Evolutionary conservation across 2,113 vertebrate species (phyloP).

Genomic region (Amblyopsis rosae): DNA sequence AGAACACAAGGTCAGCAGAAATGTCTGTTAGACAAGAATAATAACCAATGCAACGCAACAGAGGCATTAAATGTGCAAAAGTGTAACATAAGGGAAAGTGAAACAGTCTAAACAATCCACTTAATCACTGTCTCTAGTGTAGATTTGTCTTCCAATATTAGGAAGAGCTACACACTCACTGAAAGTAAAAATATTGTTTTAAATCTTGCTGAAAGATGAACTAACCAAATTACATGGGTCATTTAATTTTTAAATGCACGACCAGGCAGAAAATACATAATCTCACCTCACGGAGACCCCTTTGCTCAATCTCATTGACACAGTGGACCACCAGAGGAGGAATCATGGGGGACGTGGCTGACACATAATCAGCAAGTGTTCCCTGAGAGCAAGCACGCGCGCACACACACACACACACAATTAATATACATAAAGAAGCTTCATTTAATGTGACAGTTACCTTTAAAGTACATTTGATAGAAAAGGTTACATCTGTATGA

Average conservation of each 20-base stretch:
- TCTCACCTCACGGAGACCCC: slow-evolving; percentile 90
- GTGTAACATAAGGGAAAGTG: neutral
- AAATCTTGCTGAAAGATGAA: neutral
- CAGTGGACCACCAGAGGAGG: slow-evolving; percentile 93
- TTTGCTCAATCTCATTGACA: slow-evolving; percentile 93
- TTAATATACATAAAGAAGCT: neutral
- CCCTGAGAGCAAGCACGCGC: slow-evolving; percentile 73
- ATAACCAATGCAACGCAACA: neutral
- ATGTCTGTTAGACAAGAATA: no score
- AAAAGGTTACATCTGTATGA: no score
- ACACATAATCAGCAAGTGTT: slow-evolving; percentile 87
- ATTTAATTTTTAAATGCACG: neutral
- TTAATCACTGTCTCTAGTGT: slow-evolving; percentile 2
- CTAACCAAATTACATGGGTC: neutral
- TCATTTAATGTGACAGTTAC: neutral
- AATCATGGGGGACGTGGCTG: slow-evolving; percentile 89
- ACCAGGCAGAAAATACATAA: neutral
- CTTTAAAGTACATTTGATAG: no score
- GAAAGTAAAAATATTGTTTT: neutral
- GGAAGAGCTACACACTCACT: slow-evolving; percentile 20
- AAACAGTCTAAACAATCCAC: slow-evolving; percentile 13
- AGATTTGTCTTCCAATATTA: neutral
- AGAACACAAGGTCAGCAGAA: no score
- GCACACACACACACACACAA: neutral
- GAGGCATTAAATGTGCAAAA: neutral